A percentile compares a stretch with the other conserved stretches of the same genome.
Evolutionary conservation across 2,888 invertebrate species (phyloP).

Genomic region (Oxyteleia sp.): DNA sequence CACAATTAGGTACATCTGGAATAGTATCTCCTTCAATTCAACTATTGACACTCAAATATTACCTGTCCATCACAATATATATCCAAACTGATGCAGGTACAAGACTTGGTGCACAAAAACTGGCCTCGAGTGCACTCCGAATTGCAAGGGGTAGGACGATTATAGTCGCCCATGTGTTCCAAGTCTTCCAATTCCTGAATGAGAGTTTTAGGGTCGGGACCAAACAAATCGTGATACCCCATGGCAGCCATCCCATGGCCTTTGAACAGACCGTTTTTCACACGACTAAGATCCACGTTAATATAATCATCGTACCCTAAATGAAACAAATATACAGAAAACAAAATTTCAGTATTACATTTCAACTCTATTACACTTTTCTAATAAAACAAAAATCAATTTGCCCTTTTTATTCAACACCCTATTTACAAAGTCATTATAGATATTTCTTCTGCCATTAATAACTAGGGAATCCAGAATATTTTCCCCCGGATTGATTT

Average conservation of each 20-base stretch:
- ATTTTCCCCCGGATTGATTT: too few species aligned
- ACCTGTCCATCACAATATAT: constrained; percentile 87
- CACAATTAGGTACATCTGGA: too few species aligned
- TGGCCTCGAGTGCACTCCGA: constrained; percentile 88
- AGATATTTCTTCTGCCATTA: too few species aligned
- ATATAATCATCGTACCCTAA: constrained; percentile 56
- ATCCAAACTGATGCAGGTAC: constrained; percentile 91
- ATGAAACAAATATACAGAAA: too few species aligned
- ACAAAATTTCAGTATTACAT: too few species aligned
- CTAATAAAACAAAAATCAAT: too few species aligned
- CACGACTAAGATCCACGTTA: constrained; percentile 76
- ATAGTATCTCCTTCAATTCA: too few species aligned
- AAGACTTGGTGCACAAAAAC: constrained; percentile 89
- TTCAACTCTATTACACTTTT: too few species aligned
- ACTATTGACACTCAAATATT: too few species aligned
- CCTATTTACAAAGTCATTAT: too few species aligned
- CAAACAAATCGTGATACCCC: constrained; percentile 74
- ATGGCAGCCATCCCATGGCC: constrained; percentile 78
- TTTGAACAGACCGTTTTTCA: constrained; percentile 76
- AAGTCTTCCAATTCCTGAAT: constrained; percentile 79
- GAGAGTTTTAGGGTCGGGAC: constrained; percentile 77
- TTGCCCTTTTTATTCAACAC: too few species aligned
- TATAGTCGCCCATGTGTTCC: constrained; percentile 73
- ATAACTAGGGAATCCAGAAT: too few species aligned
- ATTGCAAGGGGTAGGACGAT: constrained; percentile 84